These are phyloP conservation scores for Clupea harengus DNA, from an alignment of 2,113 vertebrate species.

Conservation along the genomic window DNA sequence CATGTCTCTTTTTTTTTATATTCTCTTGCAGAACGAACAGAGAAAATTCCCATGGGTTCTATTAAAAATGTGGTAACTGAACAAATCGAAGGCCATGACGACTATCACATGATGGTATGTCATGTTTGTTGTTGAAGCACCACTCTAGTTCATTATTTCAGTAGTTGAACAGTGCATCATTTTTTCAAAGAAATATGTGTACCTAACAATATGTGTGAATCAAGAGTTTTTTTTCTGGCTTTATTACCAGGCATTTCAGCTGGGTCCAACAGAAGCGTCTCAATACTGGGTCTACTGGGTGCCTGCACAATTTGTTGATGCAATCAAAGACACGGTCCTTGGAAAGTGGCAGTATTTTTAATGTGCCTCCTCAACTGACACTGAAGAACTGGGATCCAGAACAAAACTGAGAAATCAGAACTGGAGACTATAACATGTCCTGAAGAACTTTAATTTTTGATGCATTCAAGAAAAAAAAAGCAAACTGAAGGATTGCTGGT, in stretches of 20 bases:
- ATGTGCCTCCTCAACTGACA: slow-evolving; percentile 96
- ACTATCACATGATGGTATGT: slow-evolving; percentile 97
- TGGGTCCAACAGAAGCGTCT: slow-evolving; percentile 99
- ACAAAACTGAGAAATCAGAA: slow-evolving; percentile 66
- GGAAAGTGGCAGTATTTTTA: slow-evolving; percentile 99
- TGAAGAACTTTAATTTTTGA: slow-evolving; percentile 60
- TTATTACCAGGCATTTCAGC: slow-evolving; percentile 87
- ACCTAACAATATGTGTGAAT: too few relatives aligned
- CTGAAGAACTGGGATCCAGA: slow-evolving; percentile 79
- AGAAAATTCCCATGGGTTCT: slow-evolving; percentile 98
- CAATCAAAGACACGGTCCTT: slow-evolving; percentile 99
- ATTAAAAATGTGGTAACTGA: slow-evolving; percentile 99
- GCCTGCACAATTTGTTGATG: slow-evolving; percentile 96
- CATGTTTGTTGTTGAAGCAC: background rate
- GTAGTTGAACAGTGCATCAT: background rate
- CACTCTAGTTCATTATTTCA: background rate
- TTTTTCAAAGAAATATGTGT: background rate
- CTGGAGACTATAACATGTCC: slow-evolving; percentile 66
- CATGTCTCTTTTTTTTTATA: background rate
- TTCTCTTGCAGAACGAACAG: slow-evolving; percentile 85
- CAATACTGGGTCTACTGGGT: slow-evolving; percentile 99
- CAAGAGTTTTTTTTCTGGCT: slow-evolving; percentile 17
- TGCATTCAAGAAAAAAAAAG: slow-evolving; percentile 58
- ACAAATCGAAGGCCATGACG: slow-evolving; percentile 95
- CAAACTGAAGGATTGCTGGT: slow-evolving; percentile 68